Conservation (phyloP, 2,797 vertebrate genomes). For the Esox lucius region DNA sequence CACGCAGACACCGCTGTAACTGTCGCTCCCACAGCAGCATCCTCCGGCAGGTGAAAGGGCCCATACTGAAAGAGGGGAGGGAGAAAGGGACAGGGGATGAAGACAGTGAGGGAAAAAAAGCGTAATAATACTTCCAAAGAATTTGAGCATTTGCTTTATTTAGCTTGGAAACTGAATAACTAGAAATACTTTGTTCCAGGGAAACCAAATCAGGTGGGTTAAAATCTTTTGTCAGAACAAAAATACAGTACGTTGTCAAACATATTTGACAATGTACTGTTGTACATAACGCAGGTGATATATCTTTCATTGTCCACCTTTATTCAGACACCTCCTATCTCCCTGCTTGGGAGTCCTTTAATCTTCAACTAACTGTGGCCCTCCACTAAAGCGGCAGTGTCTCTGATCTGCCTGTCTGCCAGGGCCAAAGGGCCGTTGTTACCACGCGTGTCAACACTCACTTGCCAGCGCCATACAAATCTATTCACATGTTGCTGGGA, state of each 20-base stretch:
- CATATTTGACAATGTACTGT: not conserved
- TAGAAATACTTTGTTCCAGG: not conserved
- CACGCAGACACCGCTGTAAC: conserved; percentile 69
- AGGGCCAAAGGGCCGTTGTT: conserved; percentile 44
- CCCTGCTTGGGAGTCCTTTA: conserved; percentile 66
- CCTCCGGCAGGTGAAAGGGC: conserved; percentile 70
- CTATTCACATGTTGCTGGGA: conserved; percentile 68
- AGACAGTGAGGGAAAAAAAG: not conserved
- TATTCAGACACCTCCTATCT: conserved; percentile 55
- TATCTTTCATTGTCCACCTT: conserved; percentile 43
- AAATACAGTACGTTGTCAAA: not conserved
- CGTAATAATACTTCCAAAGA: not conserved
- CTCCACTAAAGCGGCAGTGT: conserved; percentile 58
- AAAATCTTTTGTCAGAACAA: not conserved
- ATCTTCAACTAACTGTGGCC: conserved; percentile 69
- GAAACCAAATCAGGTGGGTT: not conserved
- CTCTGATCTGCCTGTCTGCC: conserved; percentile 65
- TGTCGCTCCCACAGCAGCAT: conserved; percentile 64
- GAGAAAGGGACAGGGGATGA: not conserved
- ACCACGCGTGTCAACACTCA: conserved; percentile 78
- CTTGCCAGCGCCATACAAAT: conserved; percentile 60
- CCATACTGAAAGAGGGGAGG: conserved; percentile 65
- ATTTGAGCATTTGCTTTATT: not conserved
- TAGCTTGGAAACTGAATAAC: not conserved
- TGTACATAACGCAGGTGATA: not conserved